Conservation (phyloP, 1,140 invertebrate genomes). For the Wiebesia pumilae region DNA sequence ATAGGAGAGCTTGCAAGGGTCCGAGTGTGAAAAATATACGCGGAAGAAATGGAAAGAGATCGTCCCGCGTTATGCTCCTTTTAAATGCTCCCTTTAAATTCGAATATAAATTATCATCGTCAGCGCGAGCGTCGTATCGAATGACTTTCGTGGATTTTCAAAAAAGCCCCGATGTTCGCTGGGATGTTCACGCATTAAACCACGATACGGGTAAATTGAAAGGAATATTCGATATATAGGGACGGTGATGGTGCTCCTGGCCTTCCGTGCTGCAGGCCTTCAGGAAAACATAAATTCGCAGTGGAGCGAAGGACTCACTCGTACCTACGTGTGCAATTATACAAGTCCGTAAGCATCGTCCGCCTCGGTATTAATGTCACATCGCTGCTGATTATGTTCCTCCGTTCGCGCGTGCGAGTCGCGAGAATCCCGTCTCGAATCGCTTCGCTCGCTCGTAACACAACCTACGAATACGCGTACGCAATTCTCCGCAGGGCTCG, state of each 20-base stretch:
- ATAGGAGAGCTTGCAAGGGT: no score
- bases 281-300: neutral
- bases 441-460: neutral
- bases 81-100: no score
- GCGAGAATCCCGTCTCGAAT: neutral
- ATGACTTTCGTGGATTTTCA: neutral
- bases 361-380: constrained; percentile 13
- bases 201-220: neutral
- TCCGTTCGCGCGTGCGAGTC: neutral
- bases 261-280: neutral
- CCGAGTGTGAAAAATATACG: no score
- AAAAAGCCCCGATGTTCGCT: neutral
- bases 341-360: constrained; percentile 9
- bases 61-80: no score
- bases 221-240: neutral
- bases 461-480: neutral
- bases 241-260: neutral
- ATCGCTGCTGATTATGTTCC: constrained; percentile 11
- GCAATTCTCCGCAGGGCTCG: neutral
- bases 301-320: neutral
- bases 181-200: neutral
- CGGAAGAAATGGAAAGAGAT: no score
- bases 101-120: no score
- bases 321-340: constrained; percentile 17
- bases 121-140: neutral